Evolutionary conservation across 2,888 invertebrate species (phyloP).

Genomic region (Agrochola litura): DNA sequence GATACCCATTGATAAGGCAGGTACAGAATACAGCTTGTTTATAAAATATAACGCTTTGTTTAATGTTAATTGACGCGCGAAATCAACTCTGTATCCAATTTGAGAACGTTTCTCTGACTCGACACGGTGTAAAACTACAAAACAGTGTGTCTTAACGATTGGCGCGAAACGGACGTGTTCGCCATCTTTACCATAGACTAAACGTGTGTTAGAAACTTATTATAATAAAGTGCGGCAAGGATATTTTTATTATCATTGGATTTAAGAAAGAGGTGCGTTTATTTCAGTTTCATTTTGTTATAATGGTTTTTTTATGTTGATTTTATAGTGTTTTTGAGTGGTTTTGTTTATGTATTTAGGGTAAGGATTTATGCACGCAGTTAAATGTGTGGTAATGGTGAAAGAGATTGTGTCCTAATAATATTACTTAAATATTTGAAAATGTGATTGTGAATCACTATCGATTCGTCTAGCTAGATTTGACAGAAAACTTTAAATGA

Average conservation of each 20-base stretch:
- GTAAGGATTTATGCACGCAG: conserved; percentile 28
- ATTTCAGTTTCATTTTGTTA: conserved; percentile 3
- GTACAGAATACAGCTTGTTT: not conserved
- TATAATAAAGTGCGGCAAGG: conserved; percentile 7
- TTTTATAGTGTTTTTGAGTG: conserved; percentile 4
- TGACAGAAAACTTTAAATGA: not conserved
- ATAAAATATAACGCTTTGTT: conserved; percentile 16
- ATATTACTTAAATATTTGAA: not conserved
- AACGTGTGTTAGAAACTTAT: conserved; percentile 21
- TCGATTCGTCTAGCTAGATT: not conserved
- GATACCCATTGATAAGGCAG: conserved; percentile 13
- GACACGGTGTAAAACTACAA: not conserved
- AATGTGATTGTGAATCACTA: not conserved
- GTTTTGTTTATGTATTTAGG: conserved; percentile 33
- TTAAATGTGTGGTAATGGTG: not conserved
- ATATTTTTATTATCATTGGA: not conserved
- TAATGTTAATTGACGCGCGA: conserved; percentile 34
- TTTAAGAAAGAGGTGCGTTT: conserved; percentile 18
- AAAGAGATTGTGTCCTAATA: conserved; percentile 5
- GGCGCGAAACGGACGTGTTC: conserved; percentile 56
- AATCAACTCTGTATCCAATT: conserved; percentile 15
- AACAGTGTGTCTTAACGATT: conserved; percentile 41
- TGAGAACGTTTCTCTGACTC: conserved; percentile 2
- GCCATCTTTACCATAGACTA: conserved; percentile 47
- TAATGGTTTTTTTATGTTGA: not conserved